Evolutionary conservation across 2,797 vertebrate genomes (phyloP).

Genomic region (Synaphobranchus kaupii): DNA sequence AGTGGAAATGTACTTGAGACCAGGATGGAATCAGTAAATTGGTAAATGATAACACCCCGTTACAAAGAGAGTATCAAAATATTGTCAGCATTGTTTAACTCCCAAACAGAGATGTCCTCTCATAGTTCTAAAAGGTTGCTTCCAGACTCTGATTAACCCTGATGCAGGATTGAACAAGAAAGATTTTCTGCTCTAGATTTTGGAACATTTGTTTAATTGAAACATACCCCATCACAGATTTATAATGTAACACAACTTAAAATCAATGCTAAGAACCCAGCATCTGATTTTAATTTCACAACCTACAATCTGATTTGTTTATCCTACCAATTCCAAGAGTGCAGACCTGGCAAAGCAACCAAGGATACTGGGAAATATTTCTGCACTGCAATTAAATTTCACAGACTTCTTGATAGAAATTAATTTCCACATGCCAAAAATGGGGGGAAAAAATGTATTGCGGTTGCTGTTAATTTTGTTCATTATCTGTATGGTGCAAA

Average conservation of each 20-base stretch:
- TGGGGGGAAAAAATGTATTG: too few relatives aligned
- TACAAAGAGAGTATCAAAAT: background rate
- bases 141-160: background rate
- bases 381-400: background rate
- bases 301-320: background rate
- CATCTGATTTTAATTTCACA: slow-evolving; percentile 14
- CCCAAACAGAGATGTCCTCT: background rate
- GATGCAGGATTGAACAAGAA: background rate
- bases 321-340: slow-evolving; percentile 6
- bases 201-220: too few relatives aligned
- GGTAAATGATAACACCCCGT: background rate
- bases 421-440: background rate
- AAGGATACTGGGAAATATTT: background rate
- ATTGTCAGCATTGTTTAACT: background rate
- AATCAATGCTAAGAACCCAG: background rate
- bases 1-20: background rate
- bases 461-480: background rate
- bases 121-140: background rate
- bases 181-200: background rate
- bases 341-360: background rate
- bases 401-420: background rate
- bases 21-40: background rate
- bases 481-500: background rate
- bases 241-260: too few relatives aligned
- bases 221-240: too few relatives aligned